phyloP scores from a whole-genome alignment of 1,140 invertebrate genomes.

The Atta cephalotes region DNA sequence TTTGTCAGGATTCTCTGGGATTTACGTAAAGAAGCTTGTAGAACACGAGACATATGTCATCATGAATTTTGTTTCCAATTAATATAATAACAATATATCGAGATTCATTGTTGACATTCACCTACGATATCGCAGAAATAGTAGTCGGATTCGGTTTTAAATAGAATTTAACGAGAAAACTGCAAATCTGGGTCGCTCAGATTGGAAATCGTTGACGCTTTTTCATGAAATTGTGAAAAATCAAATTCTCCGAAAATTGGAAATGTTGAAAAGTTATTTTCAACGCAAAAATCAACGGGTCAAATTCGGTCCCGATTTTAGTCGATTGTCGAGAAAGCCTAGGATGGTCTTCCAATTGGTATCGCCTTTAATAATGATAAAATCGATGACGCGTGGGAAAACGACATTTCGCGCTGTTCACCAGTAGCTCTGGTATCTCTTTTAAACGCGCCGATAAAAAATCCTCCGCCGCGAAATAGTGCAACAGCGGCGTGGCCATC shows the following conservation, averaged over 20 bases:
- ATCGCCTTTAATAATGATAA: conserved; percentile 49
- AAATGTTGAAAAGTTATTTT: conserved; percentile 59
- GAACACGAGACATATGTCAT: neutral
- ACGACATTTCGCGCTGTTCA: neutral
- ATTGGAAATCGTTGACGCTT: conserved; percentile 58
- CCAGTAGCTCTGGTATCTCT: neutral
- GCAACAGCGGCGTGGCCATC: neutral
- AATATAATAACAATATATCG: conserved; percentile 15
- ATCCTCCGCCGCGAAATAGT: conserved; percentile 11
- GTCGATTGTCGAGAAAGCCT: neutral
- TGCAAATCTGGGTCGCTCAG: conserved; percentile 41
- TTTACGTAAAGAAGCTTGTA: conserved; percentile 20
- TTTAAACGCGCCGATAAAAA: conserved; percentile 46
- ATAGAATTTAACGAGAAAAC: conserved; percentile 60
- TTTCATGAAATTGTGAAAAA: conserved; percentile 52
- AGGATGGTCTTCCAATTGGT: conserved; percentile 34
- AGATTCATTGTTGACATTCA: neutral
- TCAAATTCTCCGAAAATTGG: conserved; percentile 58
- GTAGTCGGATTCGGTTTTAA: conserved; percentile 45
- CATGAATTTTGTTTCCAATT: conserved; percentile 31
- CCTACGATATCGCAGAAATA: conserved; percentile 33
- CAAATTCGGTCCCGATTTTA: conserved; percentile 1
- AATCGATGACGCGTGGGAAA: conserved; percentile 37
- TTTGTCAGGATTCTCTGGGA: neutral
- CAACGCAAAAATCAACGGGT: conserved; percentile 37